These are phyloP conservation scores for Seriola quinqueradiata DNA, from an alignment of 2,113 vertebrate genomes.

Conservation along the genomic window DNA sequence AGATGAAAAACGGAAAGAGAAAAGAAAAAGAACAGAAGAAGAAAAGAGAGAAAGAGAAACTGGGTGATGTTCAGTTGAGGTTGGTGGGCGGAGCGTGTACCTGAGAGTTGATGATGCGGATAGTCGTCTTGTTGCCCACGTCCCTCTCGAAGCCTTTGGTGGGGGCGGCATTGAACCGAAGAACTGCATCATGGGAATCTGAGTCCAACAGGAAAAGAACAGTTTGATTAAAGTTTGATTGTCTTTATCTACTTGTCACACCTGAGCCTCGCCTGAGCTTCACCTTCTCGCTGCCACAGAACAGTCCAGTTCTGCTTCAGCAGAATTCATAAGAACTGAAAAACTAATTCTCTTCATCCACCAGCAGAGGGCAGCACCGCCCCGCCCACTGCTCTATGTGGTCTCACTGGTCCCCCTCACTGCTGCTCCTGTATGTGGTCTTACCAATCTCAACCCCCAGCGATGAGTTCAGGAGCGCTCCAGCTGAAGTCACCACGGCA, in stretches of 20 bases:
- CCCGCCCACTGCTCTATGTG: too few species aligned
- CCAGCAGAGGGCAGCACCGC: not conserved
- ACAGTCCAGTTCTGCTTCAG: too few species aligned
- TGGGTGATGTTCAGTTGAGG: not conserved
- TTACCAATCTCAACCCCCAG: conserved; percentile 33
- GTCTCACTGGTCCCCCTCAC: not conserved
- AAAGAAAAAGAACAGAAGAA: too few species aligned
- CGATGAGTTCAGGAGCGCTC: conserved; percentile 9
- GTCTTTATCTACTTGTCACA: too few species aligned
- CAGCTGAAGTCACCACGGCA: conserved; percentile 15
- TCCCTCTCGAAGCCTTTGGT: conserved; percentile 90
- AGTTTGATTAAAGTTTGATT: too few species aligned
- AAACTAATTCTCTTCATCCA: not conserved
- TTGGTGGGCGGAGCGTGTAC: conserved; percentile 70
- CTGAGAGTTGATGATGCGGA: conserved; percentile 94
- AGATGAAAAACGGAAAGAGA: too few species aligned
- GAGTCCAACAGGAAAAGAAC: conserved; percentile 10
- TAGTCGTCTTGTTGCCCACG: conserved; percentile 92
- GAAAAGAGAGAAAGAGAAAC: too few species aligned
- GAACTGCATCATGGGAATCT: conserved; percentile 93
- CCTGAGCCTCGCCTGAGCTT: too few species aligned
- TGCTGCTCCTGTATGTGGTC: not conserved
- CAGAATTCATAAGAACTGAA: too few species aligned
- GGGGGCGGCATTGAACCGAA: conserved; percentile 93
- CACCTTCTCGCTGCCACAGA: too few species aligned